Evolutionary conservation across 2,797 vertebrate genomes (phyloP), one percentile per base, ranked within the genome.

Genomic region (Xenops minutus): DNA sequence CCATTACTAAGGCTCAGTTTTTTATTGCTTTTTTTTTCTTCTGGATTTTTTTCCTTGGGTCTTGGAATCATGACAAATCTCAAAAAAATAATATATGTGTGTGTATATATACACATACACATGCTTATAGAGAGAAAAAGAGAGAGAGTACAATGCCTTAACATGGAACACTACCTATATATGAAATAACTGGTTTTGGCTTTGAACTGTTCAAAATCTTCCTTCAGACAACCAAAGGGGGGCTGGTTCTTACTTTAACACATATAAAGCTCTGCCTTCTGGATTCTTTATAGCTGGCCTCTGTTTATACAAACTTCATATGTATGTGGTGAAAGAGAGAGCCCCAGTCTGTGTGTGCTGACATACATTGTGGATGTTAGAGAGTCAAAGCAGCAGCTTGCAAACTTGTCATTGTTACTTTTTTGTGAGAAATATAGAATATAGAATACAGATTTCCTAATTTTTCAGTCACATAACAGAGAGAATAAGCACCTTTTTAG

Each of bases 41-140:
- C 27, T 30, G 26, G n/a, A 32, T n/a, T 58, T 83, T 93, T 91
- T 93, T 63, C 6, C 29, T 93, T 84, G 78, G 87, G 64, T 97
- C 93, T 97, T 89, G 89, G 83, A 96, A 96, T 96, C 87, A 94
- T 79, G 94, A 87, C 79, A 92, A 88, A 64, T 84, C 71, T 61
- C 62, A 71, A 93, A 87, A 39, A 85, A 93, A 88, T 32, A 16
- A 88, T 86, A 39, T 83, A 21, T 78, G 2, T 32, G 1, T 17
- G 4, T 10, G 14, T n/a, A 12, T 23, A 22, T 5, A 43, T 1
- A 52, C 7, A 66, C 23, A 49, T 30, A 46, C 32, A 36, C 22
- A 46, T 10, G 32, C 21, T 37, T 66, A 54, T 8, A 64, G 59
- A 82, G 23, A 48, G 29, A 75, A 69, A 87, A 32, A 55, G 54